A percentile compares a stretch with the other conserved stretches of the same genome.
phyloP scores from a whole-genome alignment of 2,113 vertebrate genomes.

The Procapra przewalskii region DNA sequence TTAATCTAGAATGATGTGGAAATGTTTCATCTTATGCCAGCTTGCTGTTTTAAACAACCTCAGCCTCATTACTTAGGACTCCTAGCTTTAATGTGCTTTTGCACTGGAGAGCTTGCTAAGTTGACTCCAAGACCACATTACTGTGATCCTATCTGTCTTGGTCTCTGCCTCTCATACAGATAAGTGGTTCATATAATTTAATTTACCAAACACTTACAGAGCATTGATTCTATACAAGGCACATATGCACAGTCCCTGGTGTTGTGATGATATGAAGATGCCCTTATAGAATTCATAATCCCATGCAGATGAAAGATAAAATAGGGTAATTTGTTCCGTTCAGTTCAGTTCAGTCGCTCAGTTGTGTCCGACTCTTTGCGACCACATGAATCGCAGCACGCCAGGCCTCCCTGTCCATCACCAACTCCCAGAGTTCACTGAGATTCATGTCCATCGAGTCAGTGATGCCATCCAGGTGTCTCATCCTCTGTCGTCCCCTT shows the following conservation, averaged over 20 bases:
- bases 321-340: not conserved
- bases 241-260: not conserved
- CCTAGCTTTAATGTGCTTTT: constrained; percentile 39
- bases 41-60: constrained; percentile 66
- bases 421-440: too few species aligned
- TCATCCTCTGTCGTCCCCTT: too few species aligned
- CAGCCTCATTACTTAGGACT: constrained; percentile 63
- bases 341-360: too few species aligned
- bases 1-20: constrained; percentile 66
- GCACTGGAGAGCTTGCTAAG: constrained; percentile 44
- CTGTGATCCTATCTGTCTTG: not conserved
- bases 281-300: not conserved
- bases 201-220: constrained; percentile 27
- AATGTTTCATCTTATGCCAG: constrained; percentile 60
- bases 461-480: too few species aligned
- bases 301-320: not conserved
- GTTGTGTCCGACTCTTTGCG: too few species aligned
- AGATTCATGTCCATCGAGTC: too few species aligned
- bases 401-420: too few species aligned
- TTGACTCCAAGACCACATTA: constrained; percentile 1
- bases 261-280: not conserved
- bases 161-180: not conserved
- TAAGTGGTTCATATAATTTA: constrained; percentile 41
- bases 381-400: too few species aligned
- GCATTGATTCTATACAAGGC: not conserved